Evolutionary conservation across 2,797 vertebrate species (phyloP).

Genomic region (Manis crassicaudata): DNA sequence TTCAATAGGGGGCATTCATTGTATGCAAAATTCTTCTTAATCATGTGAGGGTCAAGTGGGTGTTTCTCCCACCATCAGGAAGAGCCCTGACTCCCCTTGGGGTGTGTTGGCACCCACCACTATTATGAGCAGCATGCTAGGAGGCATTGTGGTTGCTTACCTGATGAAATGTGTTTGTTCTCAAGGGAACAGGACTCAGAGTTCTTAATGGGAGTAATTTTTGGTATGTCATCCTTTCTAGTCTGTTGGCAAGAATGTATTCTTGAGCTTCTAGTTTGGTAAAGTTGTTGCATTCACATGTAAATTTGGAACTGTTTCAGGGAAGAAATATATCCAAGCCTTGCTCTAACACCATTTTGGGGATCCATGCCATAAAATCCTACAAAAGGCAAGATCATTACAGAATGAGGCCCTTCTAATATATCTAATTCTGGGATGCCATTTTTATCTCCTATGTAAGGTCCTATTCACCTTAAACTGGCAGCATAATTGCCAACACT

Average conservation of each 20-base stretch:
- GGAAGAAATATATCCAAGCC: not conserved
- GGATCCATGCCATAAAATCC: not conserved
- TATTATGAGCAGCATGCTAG: not conserved
- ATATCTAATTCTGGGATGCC: not conserved
- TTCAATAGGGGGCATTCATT: not conserved
- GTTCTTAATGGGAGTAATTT: not conserved
- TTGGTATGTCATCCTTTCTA: slow-evolving; percentile 12
- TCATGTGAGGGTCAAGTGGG: not conserved
- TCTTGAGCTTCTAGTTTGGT: not conserved
- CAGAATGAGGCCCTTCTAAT: not conserved
- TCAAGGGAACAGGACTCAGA: not conserved
- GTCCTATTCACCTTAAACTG: not conserved
- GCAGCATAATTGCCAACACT: not conserved
- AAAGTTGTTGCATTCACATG: not conserved
- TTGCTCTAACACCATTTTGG: not conserved
- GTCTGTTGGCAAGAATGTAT: not conserved
- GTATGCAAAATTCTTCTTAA: not conserved
- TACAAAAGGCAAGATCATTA: not conserved
- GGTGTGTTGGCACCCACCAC: not conserved
- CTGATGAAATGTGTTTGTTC: not conserved
- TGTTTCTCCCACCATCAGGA: not conserved
- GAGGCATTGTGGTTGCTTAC: not conserved
- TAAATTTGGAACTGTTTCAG: slow-evolving; percentile 44
- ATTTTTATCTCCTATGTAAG: not conserved
- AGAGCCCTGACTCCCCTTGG: not conserved